Evolutionary conservation across 2,797 vertebrate species (phyloP).

Genomic region (Diplodus puntazzo): DNA sequence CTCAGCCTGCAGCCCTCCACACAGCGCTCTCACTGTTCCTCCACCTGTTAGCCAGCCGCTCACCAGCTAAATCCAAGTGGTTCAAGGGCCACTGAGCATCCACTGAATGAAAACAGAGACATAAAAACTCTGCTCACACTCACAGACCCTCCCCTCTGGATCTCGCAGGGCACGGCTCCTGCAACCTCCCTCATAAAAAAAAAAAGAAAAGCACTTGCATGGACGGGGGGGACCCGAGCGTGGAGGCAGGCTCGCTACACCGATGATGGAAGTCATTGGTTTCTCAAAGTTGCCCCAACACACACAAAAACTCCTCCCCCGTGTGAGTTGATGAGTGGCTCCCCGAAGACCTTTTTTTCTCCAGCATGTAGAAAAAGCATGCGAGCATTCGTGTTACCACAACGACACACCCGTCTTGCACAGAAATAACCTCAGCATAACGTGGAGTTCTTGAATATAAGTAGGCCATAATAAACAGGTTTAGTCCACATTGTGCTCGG

Average conservation of each 20-base stretch:
- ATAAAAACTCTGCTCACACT: conserved; percentile 51
- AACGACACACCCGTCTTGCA: conserved; percentile 39
- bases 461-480: conserved; percentile 23
- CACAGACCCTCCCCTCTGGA: conserved; percentile 62
- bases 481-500: conserved; percentile 1
- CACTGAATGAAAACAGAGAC: conserved; percentile 45
- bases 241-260: conserved; percentile 57
- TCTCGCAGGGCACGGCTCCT: conserved; percentile 34
- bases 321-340: conserved; percentile 45
- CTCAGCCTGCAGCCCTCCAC: conserved; percentile 23
- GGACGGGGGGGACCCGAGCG: conserved; percentile 35
- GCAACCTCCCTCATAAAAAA: conserved; percentile 40
- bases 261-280: conserved; percentile 55
- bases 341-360: conserved; percentile 41
- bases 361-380: conserved; percentile 33
- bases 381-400: conserved; percentile 33
- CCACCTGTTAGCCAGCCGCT: conserved; percentile 54
- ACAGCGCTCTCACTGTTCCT: conserved; percentile 43
- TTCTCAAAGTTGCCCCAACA: conserved; percentile 52
- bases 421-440: conserved; percentile 25
- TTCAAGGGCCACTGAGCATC: conserved; percentile 57
- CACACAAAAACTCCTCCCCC: conserved; percentile 67
- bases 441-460: conserved; percentile 20
- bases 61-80: conserved; percentile 52
- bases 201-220: conserved; percentile 15